Evolutionary conservation across 2,888 invertebrate genomes (phyloP).

Genomic region (Cerceris ruficornis): DNA sequence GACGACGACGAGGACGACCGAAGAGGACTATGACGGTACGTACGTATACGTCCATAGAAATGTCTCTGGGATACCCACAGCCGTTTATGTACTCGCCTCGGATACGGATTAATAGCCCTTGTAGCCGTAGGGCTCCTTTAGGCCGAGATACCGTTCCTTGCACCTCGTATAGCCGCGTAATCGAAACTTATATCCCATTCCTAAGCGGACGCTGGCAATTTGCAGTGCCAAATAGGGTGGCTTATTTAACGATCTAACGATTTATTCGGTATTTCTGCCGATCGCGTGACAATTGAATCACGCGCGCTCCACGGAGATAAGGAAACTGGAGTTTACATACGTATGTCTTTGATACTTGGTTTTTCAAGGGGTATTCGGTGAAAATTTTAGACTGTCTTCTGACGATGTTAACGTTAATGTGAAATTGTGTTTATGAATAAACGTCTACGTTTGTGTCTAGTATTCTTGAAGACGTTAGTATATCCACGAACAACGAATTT

Average conservation of each 20-base stretch:
- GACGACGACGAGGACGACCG: conserved; percentile 29
- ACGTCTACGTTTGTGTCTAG: no score
- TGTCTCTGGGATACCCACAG: conserved; percentile 55
- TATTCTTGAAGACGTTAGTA: no score
- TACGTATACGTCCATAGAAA: conserved; percentile 68
- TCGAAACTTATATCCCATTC: conserved; percentile 56
- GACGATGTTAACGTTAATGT: no score
- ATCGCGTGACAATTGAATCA: conserved; percentile 35
- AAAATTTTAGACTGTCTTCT: no score
- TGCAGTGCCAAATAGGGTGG: conserved; percentile 55
- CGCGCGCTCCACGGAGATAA: neutral
- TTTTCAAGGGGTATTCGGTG: neutral
- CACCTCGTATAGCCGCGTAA: conserved; percentile 47
- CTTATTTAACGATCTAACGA: conserved; percentile 52
- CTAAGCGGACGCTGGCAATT: conserved; percentile 56
- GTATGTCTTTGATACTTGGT: conserved; percentile 11
- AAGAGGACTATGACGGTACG: conserved; percentile 40
- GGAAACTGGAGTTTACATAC: conserved; percentile 21
- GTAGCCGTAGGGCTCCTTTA: conserved; percentile 35
- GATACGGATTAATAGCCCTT: conserved; percentile 63
- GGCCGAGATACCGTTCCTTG: conserved; percentile 54
- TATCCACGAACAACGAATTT: no score
- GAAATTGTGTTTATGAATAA: no score
- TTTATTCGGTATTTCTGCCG: conserved; percentile 49
- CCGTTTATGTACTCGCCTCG: conserved; percentile 55